These are phyloP conservation scores for Esox masquinongy DNA, from an alignment of 2,797 vertebrate species.

Conservation along the genomic window DNA sequence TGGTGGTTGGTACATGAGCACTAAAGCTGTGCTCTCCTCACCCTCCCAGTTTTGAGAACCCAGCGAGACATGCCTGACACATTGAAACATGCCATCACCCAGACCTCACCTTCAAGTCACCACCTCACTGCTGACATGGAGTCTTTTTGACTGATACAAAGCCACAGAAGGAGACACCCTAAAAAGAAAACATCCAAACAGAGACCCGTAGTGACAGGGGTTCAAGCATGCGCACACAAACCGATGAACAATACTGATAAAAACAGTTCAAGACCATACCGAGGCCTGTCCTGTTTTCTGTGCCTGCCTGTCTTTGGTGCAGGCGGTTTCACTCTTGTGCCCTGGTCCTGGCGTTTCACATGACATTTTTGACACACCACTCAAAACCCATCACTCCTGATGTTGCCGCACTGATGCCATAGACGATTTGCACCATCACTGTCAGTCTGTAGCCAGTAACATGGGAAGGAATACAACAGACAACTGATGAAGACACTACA, in stretches of 20 bases:
- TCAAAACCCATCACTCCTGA: constrained; percentile 21
- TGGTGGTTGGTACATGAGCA: constrained; percentile 45
- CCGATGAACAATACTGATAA: constrained; percentile 55
- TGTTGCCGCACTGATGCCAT: constrained; percentile 61
- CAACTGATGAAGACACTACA: constrained; percentile 76
- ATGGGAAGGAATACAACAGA: constrained; percentile 67
- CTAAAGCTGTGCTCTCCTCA: constrained; percentile 69
- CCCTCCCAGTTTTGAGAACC: constrained; percentile 34
- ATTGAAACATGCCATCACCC: constrained; percentile 50
- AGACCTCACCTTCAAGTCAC: constrained; percentile 23
- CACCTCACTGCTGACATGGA: constrained; percentile 52
- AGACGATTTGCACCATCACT: constrained; percentile 49
- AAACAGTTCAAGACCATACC: constrained; percentile 41
- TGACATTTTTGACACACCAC: constrained; percentile 49
- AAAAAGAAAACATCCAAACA: constrained; percentile 53
- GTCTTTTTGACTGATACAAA: constrained; percentile 44
- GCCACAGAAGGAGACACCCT: constrained; percentile 49
- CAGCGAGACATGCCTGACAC: constrained; percentile 44
- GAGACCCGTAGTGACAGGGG: constrained; percentile 48
- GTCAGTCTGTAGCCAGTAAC: constrained; percentile 57
- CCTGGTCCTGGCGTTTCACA: constrained; percentile 28
- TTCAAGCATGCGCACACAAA: constrained; percentile 26
- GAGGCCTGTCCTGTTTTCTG: constrained; percentile 25
- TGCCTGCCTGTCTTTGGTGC: constrained; percentile 18
- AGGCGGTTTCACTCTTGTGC: constrained; percentile 9